A percentile compares a stretch with the other conserved stretches of the same genome.
These are phyloP conservation scores for Rhabdomys pumilio DNA, from an alignment of 2,797 vertebrate species.

Conservation along the genomic window DNA sequence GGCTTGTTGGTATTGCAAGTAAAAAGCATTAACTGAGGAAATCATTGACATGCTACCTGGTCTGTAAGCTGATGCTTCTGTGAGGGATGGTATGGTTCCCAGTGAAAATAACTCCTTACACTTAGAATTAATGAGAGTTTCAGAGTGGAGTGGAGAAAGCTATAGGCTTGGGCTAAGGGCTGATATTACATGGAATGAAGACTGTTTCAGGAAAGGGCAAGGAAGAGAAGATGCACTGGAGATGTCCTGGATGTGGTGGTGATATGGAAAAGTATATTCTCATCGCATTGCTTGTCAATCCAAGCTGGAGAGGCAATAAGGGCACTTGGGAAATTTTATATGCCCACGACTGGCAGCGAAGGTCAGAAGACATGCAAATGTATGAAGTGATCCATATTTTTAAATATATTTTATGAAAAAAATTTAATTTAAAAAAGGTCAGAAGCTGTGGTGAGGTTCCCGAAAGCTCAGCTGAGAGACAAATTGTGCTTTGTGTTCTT, in stretches of 20 bases:
- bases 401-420: slow-evolving; percentile 7
- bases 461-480: slow-evolving; percentile 54
- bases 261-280: slow-evolving; percentile 65
- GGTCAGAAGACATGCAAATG: slow-evolving; percentile 58
- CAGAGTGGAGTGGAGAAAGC: slow-evolving; percentile 1
- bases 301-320: background rate
- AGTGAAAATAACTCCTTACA: background rate
- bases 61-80: slow-evolving; percentile 33
- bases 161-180: background rate
- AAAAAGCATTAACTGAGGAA: slow-evolving; percentile 1
- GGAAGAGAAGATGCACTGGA: slow-evolving; percentile 3
- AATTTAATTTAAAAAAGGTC: slow-evolving; percentile 53
- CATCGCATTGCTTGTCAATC: slow-evolving; percentile 42
- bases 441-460: slow-evolving; percentile 58
- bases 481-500: slow-evolving; percentile 64
- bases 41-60: background rate
- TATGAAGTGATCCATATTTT: background rate
- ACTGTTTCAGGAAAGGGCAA: background rate
- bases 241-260: background rate
- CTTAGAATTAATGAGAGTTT: slow-evolving; percentile 55
- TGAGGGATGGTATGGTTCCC: background rate
- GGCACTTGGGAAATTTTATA: slow-evolving; percentile 73
- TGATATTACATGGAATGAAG: background rate
- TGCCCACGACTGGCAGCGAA: slow-evolving; percentile 56
- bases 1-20: background rate